A percentile compares a stretch with the other conserved stretches of the same genome.
phyloP scores from a whole-genome alignment of 2,888 invertebrate genomes.

The Synergus gifuensis region DNA sequence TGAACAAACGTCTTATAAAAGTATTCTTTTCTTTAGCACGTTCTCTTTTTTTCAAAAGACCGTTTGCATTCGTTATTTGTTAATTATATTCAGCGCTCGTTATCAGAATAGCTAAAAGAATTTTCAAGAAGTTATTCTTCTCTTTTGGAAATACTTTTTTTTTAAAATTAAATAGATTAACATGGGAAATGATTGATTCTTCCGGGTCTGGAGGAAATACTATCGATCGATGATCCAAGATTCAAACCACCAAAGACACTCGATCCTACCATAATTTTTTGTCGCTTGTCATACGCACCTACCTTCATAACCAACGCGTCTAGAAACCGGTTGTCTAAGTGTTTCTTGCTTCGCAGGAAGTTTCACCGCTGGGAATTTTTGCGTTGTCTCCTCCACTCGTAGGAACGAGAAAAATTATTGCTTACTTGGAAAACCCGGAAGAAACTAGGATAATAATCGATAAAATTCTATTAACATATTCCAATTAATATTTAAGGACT shows the following conservation, averaged over 20 bases:
- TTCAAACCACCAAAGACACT: conserved; percentile 40
- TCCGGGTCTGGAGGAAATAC: conserved; percentile 36
- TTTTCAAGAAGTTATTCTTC: conserved; percentile 6
- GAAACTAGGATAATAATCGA: not conserved
- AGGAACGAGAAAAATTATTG: not conserved
- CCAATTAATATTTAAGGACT: not conserved
- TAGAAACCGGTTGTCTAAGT: conserved; percentile 63
- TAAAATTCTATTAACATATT: not conserved
- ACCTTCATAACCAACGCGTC: conserved; percentile 43
- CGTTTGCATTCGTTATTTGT: conserved; percentile 28
- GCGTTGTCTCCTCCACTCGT: conserved; percentile 23
- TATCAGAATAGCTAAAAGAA: conserved; percentile 11
- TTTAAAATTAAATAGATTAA: not conserved
- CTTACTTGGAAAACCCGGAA: conserved; percentile 8
- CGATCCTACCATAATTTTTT: conserved; percentile 33
- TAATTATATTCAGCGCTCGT: conserved; percentile 26
- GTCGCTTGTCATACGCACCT: conserved; percentile 47
- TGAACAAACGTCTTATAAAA: conserved; percentile 30
- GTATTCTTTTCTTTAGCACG: conserved; percentile 13
- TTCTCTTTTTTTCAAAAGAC: conserved; percentile 11
- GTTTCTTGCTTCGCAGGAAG: conserved; percentile 59
- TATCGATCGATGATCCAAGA: conserved; percentile 41
- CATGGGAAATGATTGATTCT: conserved; percentile 1
- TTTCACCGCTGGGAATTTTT: conserved; percentile 60
- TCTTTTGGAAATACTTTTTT: not conserved